These are phyloP conservation scores for Bombus fervidus DNA, from an alignment of 1,140 invertebrate genomes.

Conservation along the genomic window DNA sequence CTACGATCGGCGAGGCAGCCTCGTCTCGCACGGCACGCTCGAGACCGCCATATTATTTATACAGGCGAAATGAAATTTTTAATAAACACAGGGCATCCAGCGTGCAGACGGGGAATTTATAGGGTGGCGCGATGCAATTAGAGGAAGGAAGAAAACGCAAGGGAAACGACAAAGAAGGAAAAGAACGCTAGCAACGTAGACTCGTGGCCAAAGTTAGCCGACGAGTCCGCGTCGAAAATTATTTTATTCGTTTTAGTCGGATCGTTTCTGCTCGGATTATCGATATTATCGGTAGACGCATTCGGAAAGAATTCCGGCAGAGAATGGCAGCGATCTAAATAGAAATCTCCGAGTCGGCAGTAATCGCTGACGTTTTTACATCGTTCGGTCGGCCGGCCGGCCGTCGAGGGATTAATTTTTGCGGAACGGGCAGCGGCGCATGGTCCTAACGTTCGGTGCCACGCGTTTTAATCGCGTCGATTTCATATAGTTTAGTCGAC, in stretches of 20 bases:
- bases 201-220: no score
- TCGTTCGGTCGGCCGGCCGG: background rate
- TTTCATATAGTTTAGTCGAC: background rate
- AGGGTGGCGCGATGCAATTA: background rate
- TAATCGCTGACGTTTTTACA: background rate
- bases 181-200: no score
- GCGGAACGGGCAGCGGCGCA: background rate
- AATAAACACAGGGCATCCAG: background rate
- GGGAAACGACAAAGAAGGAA: no score
- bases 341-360: background rate
- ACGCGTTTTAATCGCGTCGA: background rate
- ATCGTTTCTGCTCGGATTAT: no score
- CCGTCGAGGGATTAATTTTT: background rate
- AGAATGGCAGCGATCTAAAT: no score
- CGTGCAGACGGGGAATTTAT: background rate
- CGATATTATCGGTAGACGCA: background rate
- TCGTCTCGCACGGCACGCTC: background rate
- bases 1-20: background rate
- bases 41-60: background rate
- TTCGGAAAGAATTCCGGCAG: background rate
- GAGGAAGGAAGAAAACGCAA: no score
- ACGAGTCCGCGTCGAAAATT: no score
- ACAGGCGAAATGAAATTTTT: background rate
- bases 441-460: background rate
- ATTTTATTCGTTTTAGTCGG: no score